Base-by-base conservation (phyloP, 2,888 invertebrate species). In the Coleophora flavipennella region DNA sequence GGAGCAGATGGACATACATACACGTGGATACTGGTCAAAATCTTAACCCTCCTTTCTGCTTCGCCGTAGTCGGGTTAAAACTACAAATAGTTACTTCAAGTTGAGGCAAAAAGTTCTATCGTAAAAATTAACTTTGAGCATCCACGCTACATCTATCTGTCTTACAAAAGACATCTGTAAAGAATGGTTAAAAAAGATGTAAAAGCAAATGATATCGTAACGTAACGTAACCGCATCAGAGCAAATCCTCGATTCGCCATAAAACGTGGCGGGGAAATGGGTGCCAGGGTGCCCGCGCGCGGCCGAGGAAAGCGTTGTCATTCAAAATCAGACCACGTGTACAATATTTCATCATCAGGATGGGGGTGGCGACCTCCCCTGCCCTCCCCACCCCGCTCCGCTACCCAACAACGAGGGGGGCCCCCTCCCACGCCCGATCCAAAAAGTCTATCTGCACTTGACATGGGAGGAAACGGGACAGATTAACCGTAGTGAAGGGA, bases 281-380 rank as follows among this genome's bases (percentile, higher is more conserved):
- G 64, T 63, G 60, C 74, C 64, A 3, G n/a, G n/a, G n/a, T n/a
- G 20, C 20, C 3, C 67, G 59, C 59, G 66, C 59, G 63, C 66
- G 70, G 72, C 76, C 81, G 83, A 85, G 79, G 83, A 86, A 76
- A 81, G 85, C 87, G 87, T 80, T 88, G 88, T 88, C 88, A 88
- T 89, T 89, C 86, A 87, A 86, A 89, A 88, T 89, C 89, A 87
- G 87, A 89, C 89, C 89, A 88, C 89, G 88, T 88, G 89, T 87
- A 87, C 88, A 87, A 89, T 89, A 89, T 89, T 89, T 89, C 89
- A 89, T 89, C 88, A 87, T 88, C 88, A 87, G 85, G 83, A 67
- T 79, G 74, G 76, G 76, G 61, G 72, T 50, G 53, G 26, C n/a
- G n/a, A 28, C 3, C 10, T 6, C 33, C 34, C 14, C 57, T 50